Conservation (phyloP, 2,113 vertebrate genomes). For the Irena cyanogastra region DNA sequence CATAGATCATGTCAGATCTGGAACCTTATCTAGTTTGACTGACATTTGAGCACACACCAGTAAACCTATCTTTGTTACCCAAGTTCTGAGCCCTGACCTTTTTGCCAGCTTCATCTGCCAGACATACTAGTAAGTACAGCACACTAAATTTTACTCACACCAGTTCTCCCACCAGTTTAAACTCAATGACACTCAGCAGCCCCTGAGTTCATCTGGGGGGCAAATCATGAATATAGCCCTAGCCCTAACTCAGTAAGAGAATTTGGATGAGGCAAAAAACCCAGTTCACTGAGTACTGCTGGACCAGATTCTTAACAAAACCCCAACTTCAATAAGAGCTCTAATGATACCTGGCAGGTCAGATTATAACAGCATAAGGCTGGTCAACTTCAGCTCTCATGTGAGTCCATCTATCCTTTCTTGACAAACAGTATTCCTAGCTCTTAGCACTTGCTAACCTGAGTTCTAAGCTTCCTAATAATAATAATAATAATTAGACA, state of each 20-base stretch:
- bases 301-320: neutral
- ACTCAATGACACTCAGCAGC: neutral
- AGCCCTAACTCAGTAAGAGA: neutral
- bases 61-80: neutral
- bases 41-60: neutral
- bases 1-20: neutral
- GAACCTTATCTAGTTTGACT: neutral
- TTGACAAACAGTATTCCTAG: neutral
- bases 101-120: neutral
- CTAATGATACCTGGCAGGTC: neutral
- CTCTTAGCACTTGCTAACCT: neutral
- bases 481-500: neutral
- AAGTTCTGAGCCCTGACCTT: neutral
- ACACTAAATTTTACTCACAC: neutral
- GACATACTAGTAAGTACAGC: neutral
- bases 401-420: neutral
- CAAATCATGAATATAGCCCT: neutral
- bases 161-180: neutral
- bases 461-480: neutral
- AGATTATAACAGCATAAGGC: neutral
- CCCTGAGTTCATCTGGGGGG: neutral
- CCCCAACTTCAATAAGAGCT: neutral
- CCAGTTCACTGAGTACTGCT: neutral
- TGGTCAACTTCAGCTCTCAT: neutral
- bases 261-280: neutral